Base-by-base conservation (phyloP, 2,888 invertebrate species). In the Gari tellinella region DNA sequence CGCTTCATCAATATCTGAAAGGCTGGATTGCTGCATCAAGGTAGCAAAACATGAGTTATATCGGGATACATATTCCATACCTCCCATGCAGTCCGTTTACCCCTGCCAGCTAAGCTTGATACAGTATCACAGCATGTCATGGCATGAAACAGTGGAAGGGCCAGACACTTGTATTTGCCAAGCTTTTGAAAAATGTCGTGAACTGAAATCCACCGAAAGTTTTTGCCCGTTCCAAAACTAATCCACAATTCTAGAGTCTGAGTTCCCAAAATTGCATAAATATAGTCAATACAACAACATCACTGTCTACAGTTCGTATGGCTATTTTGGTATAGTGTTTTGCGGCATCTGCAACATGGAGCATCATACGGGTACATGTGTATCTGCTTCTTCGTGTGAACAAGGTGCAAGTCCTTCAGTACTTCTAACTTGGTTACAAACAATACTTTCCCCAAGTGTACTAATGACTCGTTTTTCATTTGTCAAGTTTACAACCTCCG, bases 81-180 rank as follows among this genome's bases (percentile, higher is more conserved):
- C n/a, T n/a, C n/a, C n/a, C n/a, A n/a, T n/a, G 78, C 81, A 15
- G 66, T 40, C 55, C 75, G 76, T 58, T 84, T 73, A n/a, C 75
- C 74, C 61, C 77, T 77, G 1, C 81, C 73, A 52, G 57, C 15
- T 48, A 82, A 85, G 14, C 67, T 56, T 15, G 74, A 84, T 8
- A 72, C 69, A 26, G 65, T 51, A 67, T 85, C 81, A 55, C 80
- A 81, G 3, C 81, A 82, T 48, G 82, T 82, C 37, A 85, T 80
- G 14, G 81, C 74, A 57, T 82, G 81, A 45, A 84, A 82, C 56
- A 56, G 72, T 3, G 62, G 63, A 10, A 79, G 56, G 14, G 73
- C 78, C 14, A 25, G 56, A 12, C 67, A 43, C 17, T 66, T 78
- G n/a, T 73, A 60, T 10, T 53, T 56, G 8, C 79, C 77, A 23